phyloP scores from a whole-genome alignment of 2,113 vertebrate genomes.

The Uria aalge region DNA sequence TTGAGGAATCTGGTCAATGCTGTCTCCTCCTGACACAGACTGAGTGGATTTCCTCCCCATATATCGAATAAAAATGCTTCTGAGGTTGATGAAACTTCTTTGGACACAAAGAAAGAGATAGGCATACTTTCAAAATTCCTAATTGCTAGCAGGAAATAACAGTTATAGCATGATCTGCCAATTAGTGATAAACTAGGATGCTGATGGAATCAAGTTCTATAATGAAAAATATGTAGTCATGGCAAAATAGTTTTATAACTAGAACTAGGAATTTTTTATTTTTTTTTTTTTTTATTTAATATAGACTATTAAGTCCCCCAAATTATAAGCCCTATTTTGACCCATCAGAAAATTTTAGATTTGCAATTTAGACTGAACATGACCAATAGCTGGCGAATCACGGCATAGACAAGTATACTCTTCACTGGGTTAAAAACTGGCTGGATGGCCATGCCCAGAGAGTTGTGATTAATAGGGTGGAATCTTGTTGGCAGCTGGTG shows the following conservation, averaged over 20 bases:
- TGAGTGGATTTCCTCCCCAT: background rate
- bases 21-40: background rate
- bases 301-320: background rate
- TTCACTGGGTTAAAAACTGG: too few relatives aligned
- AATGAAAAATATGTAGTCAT: background rate
- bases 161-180: background rate
- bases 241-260: background rate
- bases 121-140: constrained; percentile 48
- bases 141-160: background rate
- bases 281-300: background rate
- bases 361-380: background rate
- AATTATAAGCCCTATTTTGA: background rate
- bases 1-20: background rate
- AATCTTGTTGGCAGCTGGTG: too few relatives aligned
- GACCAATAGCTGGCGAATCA: background rate
- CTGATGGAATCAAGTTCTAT: background rate
- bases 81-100: constrained; percentile 10
- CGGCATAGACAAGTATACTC: too few relatives aligned
- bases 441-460: too few relatives aligned
- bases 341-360: background rate
- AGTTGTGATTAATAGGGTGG: too few relatives aligned
- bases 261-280: background rate
- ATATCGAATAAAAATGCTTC: constrained; percentile 25
- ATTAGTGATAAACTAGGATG: background rate
- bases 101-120: constrained; percentile 43